A percentile compares a stretch with the other conserved stretches of the same genome.
Evolutionary conservation across 2,113 vertebrate genomes (phyloP).

Genomic region (Glareola pratincola): DNA sequence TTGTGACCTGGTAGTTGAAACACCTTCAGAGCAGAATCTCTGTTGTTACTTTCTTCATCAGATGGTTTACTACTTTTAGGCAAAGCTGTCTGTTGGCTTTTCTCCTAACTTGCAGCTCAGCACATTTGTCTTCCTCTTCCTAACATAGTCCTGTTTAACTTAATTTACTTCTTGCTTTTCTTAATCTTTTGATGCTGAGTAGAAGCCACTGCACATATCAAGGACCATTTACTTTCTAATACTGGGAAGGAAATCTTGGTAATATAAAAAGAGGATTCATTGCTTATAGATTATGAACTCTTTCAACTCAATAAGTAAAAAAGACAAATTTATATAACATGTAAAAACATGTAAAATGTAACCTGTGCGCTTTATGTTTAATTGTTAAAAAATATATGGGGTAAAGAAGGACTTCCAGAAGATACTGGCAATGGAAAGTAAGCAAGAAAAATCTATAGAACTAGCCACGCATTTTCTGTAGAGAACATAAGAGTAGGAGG

Average conservation of each 20-base stretch:
- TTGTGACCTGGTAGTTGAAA: background rate
- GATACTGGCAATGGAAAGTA: background rate
- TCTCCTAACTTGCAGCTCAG: background rate
- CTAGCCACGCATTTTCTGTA: background rate
- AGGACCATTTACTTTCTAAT: background rate
- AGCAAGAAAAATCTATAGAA: background rate
- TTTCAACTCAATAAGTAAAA: background rate
- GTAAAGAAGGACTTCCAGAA: background rate
- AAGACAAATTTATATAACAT: background rate
- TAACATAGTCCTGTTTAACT: background rate
- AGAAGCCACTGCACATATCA: background rate
- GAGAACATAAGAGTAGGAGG: slow-evolving; percentile 2
- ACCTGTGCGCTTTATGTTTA: background rate
- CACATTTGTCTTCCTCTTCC: background rate
- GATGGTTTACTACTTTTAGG: background rate
- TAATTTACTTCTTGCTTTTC: background rate
- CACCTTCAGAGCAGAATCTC: background rate
- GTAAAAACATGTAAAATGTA: background rate
- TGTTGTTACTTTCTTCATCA: background rate
- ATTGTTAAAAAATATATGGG: background rate
- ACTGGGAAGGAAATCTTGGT: background rate
- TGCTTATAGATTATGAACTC: background rate
- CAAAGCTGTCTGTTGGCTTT: background rate
- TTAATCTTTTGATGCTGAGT: background rate
- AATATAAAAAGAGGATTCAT: background rate